A percentile compares a stretch with the other conserved stretches of the same genome.
Evolutionary conservation across 1,140 invertebrate species (phyloP).

Genomic region (Proctacanthus coquilletti): DNA sequence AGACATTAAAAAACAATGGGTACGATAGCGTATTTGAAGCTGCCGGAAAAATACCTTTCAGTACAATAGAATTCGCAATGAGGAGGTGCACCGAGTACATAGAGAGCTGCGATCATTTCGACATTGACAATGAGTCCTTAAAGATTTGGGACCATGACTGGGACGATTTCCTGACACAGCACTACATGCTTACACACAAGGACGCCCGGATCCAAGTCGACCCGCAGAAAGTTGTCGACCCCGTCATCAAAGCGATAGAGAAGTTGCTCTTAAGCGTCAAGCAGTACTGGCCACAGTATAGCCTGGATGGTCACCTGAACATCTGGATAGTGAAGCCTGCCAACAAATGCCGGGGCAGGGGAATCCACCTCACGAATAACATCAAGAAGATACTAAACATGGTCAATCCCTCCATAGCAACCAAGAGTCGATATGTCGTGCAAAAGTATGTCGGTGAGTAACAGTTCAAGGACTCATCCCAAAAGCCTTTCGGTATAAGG

Average conservation of each 20-base stretch:
- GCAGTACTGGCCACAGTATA: conserved; percentile 62
- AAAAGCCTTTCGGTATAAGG: not conserved
- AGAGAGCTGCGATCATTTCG: conserved; percentile 58
- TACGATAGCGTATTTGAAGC: conserved; percentile 37
- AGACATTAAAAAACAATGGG: conserved; percentile 38
- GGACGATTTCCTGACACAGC: conserved; percentile 69
- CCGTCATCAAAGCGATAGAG: conserved; percentile 26
- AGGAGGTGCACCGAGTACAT: conserved; percentile 60
- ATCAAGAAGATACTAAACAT: conserved; percentile 71
- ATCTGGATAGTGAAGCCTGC: conserved; percentile 94
- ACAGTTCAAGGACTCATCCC: not conserved
- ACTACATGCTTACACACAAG: conserved; percentile 53
- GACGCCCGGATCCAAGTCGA: conserved; percentile 31
- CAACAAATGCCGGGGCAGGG: conserved; percentile 79
- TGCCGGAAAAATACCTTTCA: conserved; percentile 51
- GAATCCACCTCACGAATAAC: conserved; percentile 74
- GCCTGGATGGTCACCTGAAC: conserved; percentile 69
- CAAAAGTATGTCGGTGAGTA: conserved; percentile 86
- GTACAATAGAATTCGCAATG: conserved; percentile 63
- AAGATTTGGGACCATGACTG: conserved; percentile 67
- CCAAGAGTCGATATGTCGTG: conserved; percentile 72
- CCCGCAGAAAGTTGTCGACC: conserved; percentile 19
- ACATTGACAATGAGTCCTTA: conserved; percentile 61
- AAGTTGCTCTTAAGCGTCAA: conserved; percentile 31
- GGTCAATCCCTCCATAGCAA: conserved; percentile 39